phyloP scores from a whole-genome alignment of 2,797 vertebrate species.

The Neostethus bicornis region DNA sequence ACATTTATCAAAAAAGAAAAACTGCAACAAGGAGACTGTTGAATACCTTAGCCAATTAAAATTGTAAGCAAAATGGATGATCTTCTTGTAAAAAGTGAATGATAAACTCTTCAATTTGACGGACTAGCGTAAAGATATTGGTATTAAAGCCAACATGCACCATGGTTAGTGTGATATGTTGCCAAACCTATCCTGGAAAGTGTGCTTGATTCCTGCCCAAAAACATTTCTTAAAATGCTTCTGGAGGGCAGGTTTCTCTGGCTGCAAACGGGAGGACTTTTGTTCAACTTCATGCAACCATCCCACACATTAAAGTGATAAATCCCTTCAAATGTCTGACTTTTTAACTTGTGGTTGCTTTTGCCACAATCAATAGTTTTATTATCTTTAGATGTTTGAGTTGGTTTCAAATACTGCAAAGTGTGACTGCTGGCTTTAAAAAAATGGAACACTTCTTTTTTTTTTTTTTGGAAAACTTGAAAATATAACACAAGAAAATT shows the following conservation, averaged over 20 bases:
- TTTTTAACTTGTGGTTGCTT: slow-evolving; percentile 12
- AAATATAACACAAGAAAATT: no score
- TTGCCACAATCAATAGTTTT: not conserved
- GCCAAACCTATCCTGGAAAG: not conserved
- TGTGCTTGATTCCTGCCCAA: not conserved
- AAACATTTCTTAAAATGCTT: not conserved
- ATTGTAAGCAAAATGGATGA: not conserved
- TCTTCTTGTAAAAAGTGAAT: not conserved
- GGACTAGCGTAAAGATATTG: not conserved
- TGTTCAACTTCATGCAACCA: no score
- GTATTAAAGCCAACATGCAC: not conserved
- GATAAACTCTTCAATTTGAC: no score
- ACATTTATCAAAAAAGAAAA: not conserved
- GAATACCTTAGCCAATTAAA: not conserved
- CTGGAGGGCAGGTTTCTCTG: not conserved
- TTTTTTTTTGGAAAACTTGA: no score
- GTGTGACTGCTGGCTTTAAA: no score
- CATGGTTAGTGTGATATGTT: not conserved
- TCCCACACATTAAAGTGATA: not conserved
- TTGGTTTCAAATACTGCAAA: no score
- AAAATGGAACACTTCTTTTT: no score
- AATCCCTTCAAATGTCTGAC: not conserved
- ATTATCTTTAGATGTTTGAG: no score
- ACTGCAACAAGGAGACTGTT: not conserved
- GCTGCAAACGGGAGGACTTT: not conserved